Percentiles rank a stretch among this genome's conserved stretches.
Evolutionary conservation across 2,797 vertebrate genomes (phyloP).

Genomic region (Tinamus major): DNA sequence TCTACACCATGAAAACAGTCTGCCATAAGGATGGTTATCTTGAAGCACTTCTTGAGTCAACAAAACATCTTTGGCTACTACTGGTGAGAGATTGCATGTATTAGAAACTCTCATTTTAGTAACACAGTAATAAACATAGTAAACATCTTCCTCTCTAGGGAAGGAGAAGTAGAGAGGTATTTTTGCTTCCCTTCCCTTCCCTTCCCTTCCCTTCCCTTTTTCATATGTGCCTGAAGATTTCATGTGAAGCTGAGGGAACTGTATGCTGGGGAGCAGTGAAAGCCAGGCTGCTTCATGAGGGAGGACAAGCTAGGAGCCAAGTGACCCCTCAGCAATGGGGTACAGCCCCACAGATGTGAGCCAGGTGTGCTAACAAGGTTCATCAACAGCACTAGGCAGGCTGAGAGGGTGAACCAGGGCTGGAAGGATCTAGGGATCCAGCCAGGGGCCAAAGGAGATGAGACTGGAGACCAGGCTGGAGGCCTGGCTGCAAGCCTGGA

Average conservation of each 20-base stretch:
- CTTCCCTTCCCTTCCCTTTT: no score
- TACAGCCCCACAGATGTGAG: not conserved
- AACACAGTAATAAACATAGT: not conserved
- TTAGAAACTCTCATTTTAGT: not conserved
- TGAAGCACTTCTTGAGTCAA: not conserved
- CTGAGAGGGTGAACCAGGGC: not conserved
- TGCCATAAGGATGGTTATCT: not conserved
- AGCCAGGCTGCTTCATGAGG: not conserved
- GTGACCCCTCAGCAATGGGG: not conserved
- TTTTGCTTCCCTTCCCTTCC: not conserved
- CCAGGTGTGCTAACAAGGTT: not conserved
- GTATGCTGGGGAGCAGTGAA: not conserved
- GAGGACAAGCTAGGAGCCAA: accelerated
- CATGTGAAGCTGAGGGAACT: not conserved
- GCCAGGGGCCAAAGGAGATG: not conserved
- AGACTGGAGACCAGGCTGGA: not conserved
- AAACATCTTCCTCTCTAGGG: not conserved
- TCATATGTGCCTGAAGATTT: not conserved
- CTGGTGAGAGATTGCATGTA: not conserved
- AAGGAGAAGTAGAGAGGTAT: not conserved
- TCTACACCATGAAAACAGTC: not conserved
- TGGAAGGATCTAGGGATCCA: not conserved
- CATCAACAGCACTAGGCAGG: not conserved
- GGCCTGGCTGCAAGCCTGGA: not conserved
- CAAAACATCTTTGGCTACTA: not conserved